Conservation (phyloP, 2,888 invertebrate species). For the Pimpla rufipes region DNA sequence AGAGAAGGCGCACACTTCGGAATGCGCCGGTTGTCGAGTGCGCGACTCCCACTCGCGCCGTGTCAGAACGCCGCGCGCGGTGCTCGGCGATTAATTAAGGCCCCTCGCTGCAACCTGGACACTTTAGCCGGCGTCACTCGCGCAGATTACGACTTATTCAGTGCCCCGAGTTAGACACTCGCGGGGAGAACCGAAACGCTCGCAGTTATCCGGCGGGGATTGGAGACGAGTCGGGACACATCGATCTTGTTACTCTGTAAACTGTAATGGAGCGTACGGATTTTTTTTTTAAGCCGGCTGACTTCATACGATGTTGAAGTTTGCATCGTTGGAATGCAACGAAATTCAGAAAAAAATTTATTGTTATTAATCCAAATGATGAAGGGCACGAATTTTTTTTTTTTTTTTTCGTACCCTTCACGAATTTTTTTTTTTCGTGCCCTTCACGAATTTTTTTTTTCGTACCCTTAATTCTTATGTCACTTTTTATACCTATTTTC, state of each 20-base stretch:
- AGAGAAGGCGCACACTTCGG: constrained; percentile 52
- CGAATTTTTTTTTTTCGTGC: too few relatives aligned
- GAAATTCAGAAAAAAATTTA: too few relatives aligned
- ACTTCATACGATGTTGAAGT: too few relatives aligned
- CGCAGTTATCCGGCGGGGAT: constrained; percentile 56
- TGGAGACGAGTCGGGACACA: constrained; percentile 45
- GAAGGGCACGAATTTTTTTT: too few relatives aligned
- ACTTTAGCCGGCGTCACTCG: constrained; percentile 31
- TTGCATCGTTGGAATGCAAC: too few relatives aligned
- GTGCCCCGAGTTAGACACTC: constrained; percentile 63
- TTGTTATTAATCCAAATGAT: too few relatives aligned
- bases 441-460: too few relatives aligned
- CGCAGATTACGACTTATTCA: constrained; percentile 66
- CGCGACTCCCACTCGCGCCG: constrained; percentile 56
- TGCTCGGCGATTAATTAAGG: constrained; percentile 68
- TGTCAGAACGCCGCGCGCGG: constrained; percentile 55
- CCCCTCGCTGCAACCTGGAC: constrained; percentile 46
- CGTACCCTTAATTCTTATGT: too few relatives aligned
- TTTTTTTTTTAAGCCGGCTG: too few relatives aligned
- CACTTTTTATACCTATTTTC: too few relatives aligned
- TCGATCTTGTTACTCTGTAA: constrained; percentile 10
- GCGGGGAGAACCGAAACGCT: constrained; percentile 49
- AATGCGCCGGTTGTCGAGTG: constrained; percentile 47
- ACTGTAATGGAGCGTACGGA: background rate
- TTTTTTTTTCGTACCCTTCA: too few relatives aligned